Base-by-base conservation (phyloP, 2,888 invertebrate species). In the Volucella bombylans region DNA sequence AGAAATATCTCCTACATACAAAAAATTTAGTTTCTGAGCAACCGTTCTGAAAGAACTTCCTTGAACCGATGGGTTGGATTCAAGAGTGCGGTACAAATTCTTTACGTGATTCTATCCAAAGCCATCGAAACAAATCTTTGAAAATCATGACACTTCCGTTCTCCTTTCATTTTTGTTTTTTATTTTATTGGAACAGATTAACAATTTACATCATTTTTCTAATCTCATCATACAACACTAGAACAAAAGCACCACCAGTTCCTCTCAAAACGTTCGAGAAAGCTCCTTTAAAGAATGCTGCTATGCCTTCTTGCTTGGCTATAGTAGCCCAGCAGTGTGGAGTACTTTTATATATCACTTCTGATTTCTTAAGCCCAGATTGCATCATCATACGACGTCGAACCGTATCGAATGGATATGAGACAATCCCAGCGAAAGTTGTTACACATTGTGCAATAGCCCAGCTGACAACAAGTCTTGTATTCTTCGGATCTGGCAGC, bases 331-430 rank as follows among this genome's bases (percentile, higher is more conserved):
- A 97, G 94, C 98, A 98, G 93, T 98, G 96, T 81, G 96, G 89
- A 47, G 98, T 97, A 92, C 93, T 95, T 93, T 96, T 97, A 94
- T 97, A 97, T 88, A 96, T 92, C 86, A 96, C 94, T 62, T 97
- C 96, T 73, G 92, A 91, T 93, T 95, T 94, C 89, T 94, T 94
- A 87, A 95, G 95, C 76, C 97, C 97, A 87, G 97, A 97, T 93
- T 97, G 97, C 98, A 98, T 98, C 98, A 98, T 98, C 97, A 98
- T 97, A 92, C 98, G 95, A 93, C 98, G 94, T 92, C 97, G 94
- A 90, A 96, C 95, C 8, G 98, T 98, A 93, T 98, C 98, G 93
- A 98, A 96, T 89, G 98, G 98, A 93, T 98, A 98, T 43, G 97
- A 97, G 87, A 97, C 94, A 91, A 98, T 95, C 90, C 97, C 98